These are phyloP conservation scores for Diprion similis DNA, from an alignment of 1,140 invertebrate genomes.

Conservation along the genomic window DNA sequence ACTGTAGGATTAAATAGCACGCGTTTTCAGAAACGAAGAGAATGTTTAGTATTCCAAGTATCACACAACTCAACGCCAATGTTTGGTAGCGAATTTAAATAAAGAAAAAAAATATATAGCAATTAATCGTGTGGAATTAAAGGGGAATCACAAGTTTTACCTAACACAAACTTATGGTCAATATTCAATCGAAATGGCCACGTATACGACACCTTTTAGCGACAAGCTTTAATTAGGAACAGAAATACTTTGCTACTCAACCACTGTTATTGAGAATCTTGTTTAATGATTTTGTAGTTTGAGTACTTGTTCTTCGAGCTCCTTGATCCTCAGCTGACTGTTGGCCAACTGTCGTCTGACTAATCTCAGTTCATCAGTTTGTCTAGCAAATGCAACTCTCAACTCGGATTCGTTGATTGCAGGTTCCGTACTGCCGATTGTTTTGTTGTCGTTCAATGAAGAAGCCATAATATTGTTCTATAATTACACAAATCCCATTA, in stretches of 20 bases:
- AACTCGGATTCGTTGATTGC: slow-evolving; percentile 67
- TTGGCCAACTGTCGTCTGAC: slow-evolving; percentile 77
- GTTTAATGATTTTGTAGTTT: slow-evolving; percentile 59
- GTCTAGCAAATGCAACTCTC: slow-evolving; percentile 74
- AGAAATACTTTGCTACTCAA: background rate
- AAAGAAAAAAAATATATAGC: too few species aligned
- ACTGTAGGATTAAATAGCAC: too few species aligned
- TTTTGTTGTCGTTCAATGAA: slow-evolving; percentile 53
- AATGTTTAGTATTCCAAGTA: too few species aligned
- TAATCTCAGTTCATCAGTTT: slow-evolving; percentile 79
- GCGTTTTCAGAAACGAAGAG: too few species aligned
- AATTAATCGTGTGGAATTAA: too few species aligned
- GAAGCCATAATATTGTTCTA: slow-evolving; percentile 50
- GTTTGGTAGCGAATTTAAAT: too few species aligned
- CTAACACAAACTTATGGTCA: background rate
- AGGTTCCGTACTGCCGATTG: slow-evolving; percentile 48
- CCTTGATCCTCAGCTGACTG: slow-evolving; percentile 77
- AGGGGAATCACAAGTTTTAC: too few species aligned
- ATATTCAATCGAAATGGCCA: background rate
- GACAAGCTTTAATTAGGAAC: background rate
- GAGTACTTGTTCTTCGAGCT: slow-evolving; percentile 77
- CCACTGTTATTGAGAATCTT: slow-evolving; percentile 9
- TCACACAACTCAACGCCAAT: too few species aligned
- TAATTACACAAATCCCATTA: background rate
- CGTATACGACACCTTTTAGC: slow-evolving; percentile 1